Evolutionary conservation across 2,797 vertebrate species (phyloP), one percentile per base, ranked within the genome.

Genomic region (Taeniopygia guttata): DNA sequence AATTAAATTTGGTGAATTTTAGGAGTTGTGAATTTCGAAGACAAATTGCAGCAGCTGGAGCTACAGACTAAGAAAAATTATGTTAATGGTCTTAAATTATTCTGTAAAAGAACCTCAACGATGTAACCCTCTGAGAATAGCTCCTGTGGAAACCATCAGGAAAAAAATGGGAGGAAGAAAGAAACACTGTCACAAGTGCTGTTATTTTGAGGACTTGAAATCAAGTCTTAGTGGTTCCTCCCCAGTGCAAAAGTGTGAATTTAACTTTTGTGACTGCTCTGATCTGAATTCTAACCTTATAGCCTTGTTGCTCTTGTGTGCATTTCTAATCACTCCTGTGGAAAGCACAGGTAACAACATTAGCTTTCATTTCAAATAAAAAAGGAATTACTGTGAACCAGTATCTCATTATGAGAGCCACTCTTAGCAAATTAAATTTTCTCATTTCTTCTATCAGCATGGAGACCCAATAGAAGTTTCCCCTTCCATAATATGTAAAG

Each of bases 1-100:
- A 97, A 98, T 97, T 95, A 91, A 95, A 96, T 97, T 96, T 93
- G 38, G 84, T 70, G 70, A 97, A 93, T 94, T 92, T 93, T 59
- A 66, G 74, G 46, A 88, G 58, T 95, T 84, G 36, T 77, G 56
- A 95, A 94, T 87, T 74, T 84, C 19, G 2, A 87, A 94, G 85
- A 94, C 34, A 90, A 85, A 91, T 76, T 94, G 73, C 40, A 51
- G 63, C 15, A 80, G 64, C 86, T 91, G 72, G 49, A 95, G 68
- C 74, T 81, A 84, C 83, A 68, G 42, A 90, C 49, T 38, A 75
- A 56, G 67, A 89, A 90, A 83, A 88, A 75, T 68, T 58, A 83
- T 74, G 58, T 75, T 79, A 59, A 83, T 58, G 43, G 30, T 89
- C 84, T 93, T 68, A 78, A 89, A 81, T 74, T 49, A 85, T 40